phyloP scores from a whole-genome alignment of 1,140 invertebrate species.

The Apis cerana region DNA sequence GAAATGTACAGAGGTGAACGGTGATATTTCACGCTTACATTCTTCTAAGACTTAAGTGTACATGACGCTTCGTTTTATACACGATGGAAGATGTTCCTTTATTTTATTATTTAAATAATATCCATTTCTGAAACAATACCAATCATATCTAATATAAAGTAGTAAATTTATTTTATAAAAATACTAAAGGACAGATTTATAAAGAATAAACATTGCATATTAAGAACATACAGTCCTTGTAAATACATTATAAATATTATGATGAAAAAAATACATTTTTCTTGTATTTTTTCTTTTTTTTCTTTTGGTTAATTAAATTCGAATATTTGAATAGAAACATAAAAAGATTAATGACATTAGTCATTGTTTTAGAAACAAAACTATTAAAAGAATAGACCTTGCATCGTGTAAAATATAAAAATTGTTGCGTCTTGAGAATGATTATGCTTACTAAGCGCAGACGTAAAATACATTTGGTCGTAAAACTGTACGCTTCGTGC shows the following conservation, averaged over 20 bases:
- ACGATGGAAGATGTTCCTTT: constrained; percentile 42
- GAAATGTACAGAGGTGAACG: constrained; percentile 74
- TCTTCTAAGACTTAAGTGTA: constrained; percentile 45
- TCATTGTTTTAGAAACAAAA: background rate
- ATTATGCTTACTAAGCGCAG: constrained; percentile 68
- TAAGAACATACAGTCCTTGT: background rate
- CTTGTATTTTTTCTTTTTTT: no score
- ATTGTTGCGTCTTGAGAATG: constrained; percentile 53
- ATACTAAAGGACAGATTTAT: background rate
- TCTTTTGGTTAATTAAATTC: background rate
- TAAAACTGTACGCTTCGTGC: constrained; percentile 70
- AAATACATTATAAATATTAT: constrained; percentile 16
- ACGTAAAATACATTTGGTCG: constrained; percentile 72
- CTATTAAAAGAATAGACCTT: constrained; percentile 55
- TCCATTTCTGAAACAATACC: background rate
- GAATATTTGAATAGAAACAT: background rate
- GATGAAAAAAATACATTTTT: constrained; percentile 2
- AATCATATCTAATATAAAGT: background rate
- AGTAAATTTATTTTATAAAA: constrained; percentile 18
- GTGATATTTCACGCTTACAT: constrained; percentile 59
- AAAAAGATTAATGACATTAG: background rate
- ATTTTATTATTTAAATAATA: background rate
- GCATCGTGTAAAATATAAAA: constrained; percentile 71
- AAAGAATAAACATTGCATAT: background rate
- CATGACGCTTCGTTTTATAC: constrained; percentile 32